Evolutionary conservation across 2,888 invertebrate genomes (phyloP).

Genomic region (Malthinus flaveolus): DNA sequence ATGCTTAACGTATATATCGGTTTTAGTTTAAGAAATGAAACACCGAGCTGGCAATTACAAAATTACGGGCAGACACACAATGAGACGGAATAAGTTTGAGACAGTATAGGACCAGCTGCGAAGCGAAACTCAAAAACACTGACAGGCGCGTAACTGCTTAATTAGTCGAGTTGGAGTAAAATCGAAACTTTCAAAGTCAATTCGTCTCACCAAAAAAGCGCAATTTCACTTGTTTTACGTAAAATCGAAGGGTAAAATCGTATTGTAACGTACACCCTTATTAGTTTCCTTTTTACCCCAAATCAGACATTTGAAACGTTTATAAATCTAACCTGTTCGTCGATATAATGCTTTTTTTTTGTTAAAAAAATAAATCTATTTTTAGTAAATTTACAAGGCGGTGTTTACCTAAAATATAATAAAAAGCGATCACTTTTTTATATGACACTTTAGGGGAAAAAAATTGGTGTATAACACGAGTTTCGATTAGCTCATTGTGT

Average conservation of each 20-base stretch:
- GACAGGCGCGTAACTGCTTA: too few relatives aligned
- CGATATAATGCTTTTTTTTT: slow-evolving; percentile 34
- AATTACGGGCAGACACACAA: too few relatives aligned
- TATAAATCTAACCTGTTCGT: slow-evolving; percentile 28
- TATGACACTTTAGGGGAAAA: slow-evolving; percentile 30
- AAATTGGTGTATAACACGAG: slow-evolving; percentile 25
- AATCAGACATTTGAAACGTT: slow-evolving; percentile 43
- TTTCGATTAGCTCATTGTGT: slow-evolving; percentile 19
- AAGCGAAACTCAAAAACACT: too few relatives aligned
- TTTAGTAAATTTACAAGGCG: slow-evolving; percentile 47
- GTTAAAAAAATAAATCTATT: slow-evolving; percentile 34
- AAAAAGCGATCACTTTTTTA: slow-evolving; percentile 44
- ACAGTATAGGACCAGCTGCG: too few relatives aligned
- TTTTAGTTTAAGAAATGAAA: too few relatives aligned
- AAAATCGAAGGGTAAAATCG: slow-evolving; percentile 23
- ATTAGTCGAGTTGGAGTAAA: too few relatives aligned
- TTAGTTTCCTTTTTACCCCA: slow-evolving; percentile 48
- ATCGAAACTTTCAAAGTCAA: too few relatives aligned
- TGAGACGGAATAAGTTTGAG: too few relatives aligned
- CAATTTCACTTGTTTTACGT: not conserved
- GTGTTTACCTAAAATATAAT: slow-evolving; percentile 52
- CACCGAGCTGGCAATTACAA: too few relatives aligned
- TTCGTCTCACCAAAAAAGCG: too few relatives aligned
- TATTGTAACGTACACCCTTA: slow-evolving; percentile 50
- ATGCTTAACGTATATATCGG: too few relatives aligned